A percentile compares a stretch with the other conserved stretches of the same genome.
Evolutionary conservation across 2,113 vertebrate species (phyloP).

Genomic region (Oncorhynchus mykiss): DNA sequence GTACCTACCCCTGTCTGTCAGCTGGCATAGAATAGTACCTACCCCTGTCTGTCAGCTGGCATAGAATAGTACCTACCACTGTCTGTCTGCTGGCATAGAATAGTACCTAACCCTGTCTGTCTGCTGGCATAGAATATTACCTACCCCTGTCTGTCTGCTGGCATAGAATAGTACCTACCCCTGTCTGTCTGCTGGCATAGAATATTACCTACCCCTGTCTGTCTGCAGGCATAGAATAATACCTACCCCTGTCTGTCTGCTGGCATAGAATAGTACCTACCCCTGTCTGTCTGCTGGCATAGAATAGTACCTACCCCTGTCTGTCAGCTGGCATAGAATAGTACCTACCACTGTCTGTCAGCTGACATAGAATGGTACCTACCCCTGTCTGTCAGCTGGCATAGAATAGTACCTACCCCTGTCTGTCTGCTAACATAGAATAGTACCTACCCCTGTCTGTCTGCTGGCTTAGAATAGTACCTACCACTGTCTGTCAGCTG

Average conservation of each 20-base stretch:
- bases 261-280: background rate
- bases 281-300: slow-evolving; percentile 9
- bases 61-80: background rate
- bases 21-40: slow-evolving; percentile 1
- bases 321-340: background rate
- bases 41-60: background rate
- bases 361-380: background rate
- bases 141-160: background rate
- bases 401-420: background rate
- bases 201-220: background rate
- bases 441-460: background rate
- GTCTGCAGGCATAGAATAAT: slow-evolving; percentile 2
- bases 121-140: background rate
- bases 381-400: background rate
- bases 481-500: background rate
- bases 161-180: background rate
- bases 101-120: background rate
- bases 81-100: slow-evolving; percentile 12
- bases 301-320: slow-evolving; percentile 1
- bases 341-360: background rate
- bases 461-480: background rate
- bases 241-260: background rate
- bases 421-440: slow-evolving; percentile 6
- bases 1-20: background rate
- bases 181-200: background rate